These are phyloP conservation scores for Terebella lapidaria DNA, from an alignment of 2,888 invertebrate genomes.

Conservation along the genomic window DNA sequence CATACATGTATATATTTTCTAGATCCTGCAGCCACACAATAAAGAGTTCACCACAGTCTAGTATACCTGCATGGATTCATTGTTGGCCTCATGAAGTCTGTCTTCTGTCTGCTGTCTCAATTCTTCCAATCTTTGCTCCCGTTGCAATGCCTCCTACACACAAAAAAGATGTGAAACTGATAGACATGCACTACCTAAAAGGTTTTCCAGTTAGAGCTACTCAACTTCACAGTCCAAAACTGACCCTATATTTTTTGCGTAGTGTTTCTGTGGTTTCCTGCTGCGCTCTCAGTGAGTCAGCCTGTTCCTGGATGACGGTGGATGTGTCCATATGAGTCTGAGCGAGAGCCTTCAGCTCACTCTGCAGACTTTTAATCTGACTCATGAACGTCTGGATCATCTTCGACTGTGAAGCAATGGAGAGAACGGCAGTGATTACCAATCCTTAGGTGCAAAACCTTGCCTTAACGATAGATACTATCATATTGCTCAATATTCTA, in stretches of 20 bases:
- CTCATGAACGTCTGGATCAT: constrained; percentile 40
- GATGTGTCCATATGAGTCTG: constrained; percentile 37
- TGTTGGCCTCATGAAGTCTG: constrained; percentile 36
- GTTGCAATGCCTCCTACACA: background rate
- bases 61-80: constrained; percentile 43
- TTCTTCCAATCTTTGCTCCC: constrained; percentile 34
- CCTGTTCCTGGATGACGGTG: constrained; percentile 34
- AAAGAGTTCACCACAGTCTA: too few relatives aligned
- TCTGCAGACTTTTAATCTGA: constrained; percentile 42
- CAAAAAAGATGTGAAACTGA: background rate
- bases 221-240: too few relatives aligned
- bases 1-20: too few relatives aligned
- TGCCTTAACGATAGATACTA: too few relatives aligned
- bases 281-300: constrained; percentile 36
- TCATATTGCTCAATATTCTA: too few relatives aligned
- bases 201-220: background rate
- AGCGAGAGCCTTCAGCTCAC: constrained; percentile 38
- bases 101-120: constrained; percentile 33
- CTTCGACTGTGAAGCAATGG: constrained; percentile 21
- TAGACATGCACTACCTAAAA: background rate
- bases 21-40: too few relatives aligned
- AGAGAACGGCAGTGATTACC: too few relatives aligned
- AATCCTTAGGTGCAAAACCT: too few relatives aligned
- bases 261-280: constrained; percentile 33
- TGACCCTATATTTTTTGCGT: constrained; percentile 33